Evolutionary conservation across 2,113 vertebrate genomes (phyloP), one percentile per base, ranked within the genome.

Genomic region (Notarius lentiginosus): DNA sequence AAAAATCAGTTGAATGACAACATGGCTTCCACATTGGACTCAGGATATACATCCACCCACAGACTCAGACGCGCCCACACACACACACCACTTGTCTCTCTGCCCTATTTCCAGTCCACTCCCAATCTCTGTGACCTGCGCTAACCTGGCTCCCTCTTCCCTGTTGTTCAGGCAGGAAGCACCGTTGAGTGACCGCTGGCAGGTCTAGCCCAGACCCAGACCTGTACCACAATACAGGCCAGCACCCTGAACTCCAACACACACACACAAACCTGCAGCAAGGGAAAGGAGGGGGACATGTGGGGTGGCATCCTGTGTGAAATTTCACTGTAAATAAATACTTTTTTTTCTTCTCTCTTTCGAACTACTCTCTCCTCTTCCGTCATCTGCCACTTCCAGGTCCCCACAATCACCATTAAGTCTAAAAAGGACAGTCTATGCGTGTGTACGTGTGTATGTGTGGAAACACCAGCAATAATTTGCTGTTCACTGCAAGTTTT

Each of bases 321-420:
- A 98, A 99, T 96, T 95, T 96, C 95, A 97, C 96, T 97, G 98
- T 98, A 99, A 99, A 98, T 98, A 99, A 99, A 99, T 97, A 97
- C 95, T 96, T 97, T 96, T 95, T 94, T 88, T 61, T 58, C 56
- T 73, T 81, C 66, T 34, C 94, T 95, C 94, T 94, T 41, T 41
- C 41, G 2, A 95, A 95, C 92, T 93, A 72, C 94, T 95, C 95
- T 94, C 95, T 96, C 92, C 92, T 94, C 96, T 99, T 98, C 98
- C 97, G 97, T 96, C 97, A 97, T 97, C 97, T 98, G 97, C 97
- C 97, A 97, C 93, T 95, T 96, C 96, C 95, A 96, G 95, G 96
- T 96, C 97, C 96, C 94, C 86, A 96, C 96, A 97, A 97, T 97
- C 96, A 97, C 96, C 96, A 97, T 97, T 96, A 96, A 97, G 97